Conservation (phyloP, 2,888 invertebrate species). For the Lasioglossum marginatum region DNA sequence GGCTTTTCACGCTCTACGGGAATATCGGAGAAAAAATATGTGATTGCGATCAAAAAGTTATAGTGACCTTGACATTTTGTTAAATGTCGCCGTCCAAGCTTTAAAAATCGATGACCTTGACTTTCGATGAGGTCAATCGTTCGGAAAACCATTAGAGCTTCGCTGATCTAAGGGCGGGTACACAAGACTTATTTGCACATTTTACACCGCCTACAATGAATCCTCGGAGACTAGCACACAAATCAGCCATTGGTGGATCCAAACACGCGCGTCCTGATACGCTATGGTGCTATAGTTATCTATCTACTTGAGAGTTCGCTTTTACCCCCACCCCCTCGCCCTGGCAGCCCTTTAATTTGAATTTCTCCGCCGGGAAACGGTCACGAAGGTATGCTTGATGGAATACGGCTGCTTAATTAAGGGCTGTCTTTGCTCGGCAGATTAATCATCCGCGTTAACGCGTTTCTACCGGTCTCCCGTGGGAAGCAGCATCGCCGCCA, state of each 20-base stretch:
- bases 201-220: background rate
- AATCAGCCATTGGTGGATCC: background rate
- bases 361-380: background rate
- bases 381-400: constrained; percentile 25
- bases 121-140: background rate
- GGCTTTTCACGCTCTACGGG: background rate
- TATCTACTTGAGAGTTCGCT: background rate
- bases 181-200: background rate
- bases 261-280: background rate
- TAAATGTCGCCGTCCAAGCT: too few relatives aligned
- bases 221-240: background rate
- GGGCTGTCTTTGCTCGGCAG: constrained; percentile 40
- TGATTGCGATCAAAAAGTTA: background rate
- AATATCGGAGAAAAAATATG: background rate
- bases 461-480: background rate
- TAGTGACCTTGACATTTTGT: background rate
- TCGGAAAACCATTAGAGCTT: background rate
- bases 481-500: background rate
- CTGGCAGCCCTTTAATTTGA: background rate
- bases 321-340: background rate
- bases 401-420: constrained; percentile 44
- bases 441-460: constrained; percentile 44
- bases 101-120: background rate
- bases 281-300: background rate
- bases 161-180: background rate